Evolutionary conservation across 2,797 vertebrate species (phyloP), one percentile per base, ranked within the genome.

Genomic region (Tinamus major): DNA sequence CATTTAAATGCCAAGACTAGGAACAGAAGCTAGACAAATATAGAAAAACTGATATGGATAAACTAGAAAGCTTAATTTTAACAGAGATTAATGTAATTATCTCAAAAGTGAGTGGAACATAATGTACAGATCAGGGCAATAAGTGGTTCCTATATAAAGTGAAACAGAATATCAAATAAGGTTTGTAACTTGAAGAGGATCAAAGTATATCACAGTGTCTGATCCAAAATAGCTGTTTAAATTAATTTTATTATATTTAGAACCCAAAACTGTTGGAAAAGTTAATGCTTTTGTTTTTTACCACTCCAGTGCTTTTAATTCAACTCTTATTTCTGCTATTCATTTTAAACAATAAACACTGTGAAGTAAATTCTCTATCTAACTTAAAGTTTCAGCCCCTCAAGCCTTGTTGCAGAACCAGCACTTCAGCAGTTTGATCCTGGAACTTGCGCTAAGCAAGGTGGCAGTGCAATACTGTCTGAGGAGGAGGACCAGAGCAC

Each of bases 361-460:
- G 3, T 2, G 12, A 31, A 49, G 61, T 24, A 24, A 76, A 58
- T 23, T 70, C n/a, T 68, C 1, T 37, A 10, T 64, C 20, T 10
- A 41, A 8, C 31, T 65, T 71, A 65, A 70, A 64, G 49, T 64
- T 70, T 10, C 26, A 80, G 48, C 11, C 24, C 20, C 17, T 83
- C 64, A 64, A 71, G 16, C 20, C 33, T 88, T 0, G 0, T 87
- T 82, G 17, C 18, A 61, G 79, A 87, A 72, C 24, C 24, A 77
- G 71, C 49, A 39, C 21, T 55, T 91, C 9, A 74, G n/a, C 20
- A 82, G 41, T 65, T 68, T n/a, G 37, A 46, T 69, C 21, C 27
- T 75, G 78, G 87, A 75, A 85, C n/a, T 59, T 53, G 44, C 33
- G 29, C 62, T 29, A 19, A 80, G 79, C 58, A 85, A 91, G 89